phyloP scores from a whole-genome alignment of 1,140 invertebrate genomes.

The Leptopilina boulardi region DNA sequence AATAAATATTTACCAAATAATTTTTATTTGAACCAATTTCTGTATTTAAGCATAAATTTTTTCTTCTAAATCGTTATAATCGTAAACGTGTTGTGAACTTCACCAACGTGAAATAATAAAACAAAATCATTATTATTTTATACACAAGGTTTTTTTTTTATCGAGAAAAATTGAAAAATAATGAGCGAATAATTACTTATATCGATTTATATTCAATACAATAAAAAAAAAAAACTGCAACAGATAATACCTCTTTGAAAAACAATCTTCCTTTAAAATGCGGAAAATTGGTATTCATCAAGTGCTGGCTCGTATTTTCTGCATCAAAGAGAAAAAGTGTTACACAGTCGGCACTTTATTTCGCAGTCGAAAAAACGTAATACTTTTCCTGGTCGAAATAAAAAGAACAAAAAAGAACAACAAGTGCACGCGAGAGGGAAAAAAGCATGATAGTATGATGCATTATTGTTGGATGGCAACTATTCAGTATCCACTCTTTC shows the following conservation, averaged over 20 bases:
- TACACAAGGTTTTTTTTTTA: background rate
- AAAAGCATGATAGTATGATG: background rate
- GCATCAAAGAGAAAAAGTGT: conserved; percentile 23
- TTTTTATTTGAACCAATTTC: no score
- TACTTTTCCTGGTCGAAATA: conserved; percentile 4
- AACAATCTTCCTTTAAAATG: background rate
- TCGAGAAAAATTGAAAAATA: no score
- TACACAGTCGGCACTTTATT: conserved; percentile 2
- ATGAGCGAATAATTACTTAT: no score
- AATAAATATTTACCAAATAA: no score
- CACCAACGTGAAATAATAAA: no score
- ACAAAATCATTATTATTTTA: no score
- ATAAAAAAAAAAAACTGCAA: no score
- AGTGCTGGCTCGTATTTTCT: background rate
- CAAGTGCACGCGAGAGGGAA: background rate
- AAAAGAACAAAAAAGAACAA: background rate
- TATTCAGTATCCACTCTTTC: background rate
- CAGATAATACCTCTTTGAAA: background rate
- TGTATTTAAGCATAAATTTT: no score
- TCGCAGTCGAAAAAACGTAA: conserved; percentile 3
- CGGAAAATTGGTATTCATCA: conserved; percentile 13
- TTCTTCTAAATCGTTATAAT: no score
- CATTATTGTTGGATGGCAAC: background rate
- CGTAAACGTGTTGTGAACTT: no score
- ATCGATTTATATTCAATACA: no score